Evolutionary conservation across 2,888 invertebrate genomes (phyloP).

Genomic region (Athetis lepigone): DNA sequence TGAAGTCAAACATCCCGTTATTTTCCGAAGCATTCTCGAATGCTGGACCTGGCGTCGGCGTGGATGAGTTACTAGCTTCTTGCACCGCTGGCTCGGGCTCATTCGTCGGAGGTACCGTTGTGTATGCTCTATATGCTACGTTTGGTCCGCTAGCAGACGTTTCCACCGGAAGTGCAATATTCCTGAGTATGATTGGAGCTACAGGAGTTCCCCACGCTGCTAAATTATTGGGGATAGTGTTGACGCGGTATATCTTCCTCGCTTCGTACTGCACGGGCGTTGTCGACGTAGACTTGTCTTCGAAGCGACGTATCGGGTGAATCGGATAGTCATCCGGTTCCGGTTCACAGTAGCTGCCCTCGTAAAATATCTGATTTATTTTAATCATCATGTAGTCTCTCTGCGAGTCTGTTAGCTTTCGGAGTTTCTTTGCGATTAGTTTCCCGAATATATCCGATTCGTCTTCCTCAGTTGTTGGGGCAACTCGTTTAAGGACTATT

Average conservation of each 20-base stretch:
- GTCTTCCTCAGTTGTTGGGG: constrained; percentile 11
- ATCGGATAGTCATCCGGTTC: neutral
- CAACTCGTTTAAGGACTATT: constrained; percentile 32
- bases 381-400: constrained; percentile 39
- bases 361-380: constrained; percentile 39
- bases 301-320: neutral
- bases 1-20: neutral
- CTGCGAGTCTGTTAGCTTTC: constrained; percentile 20
- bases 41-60: neutral
- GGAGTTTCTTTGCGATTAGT: constrained; percentile 41
- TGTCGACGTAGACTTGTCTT: constrained; percentile 16
- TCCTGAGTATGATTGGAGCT: too few species aligned
- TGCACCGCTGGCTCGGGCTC: constrained; percentile 11
- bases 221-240: neutral
- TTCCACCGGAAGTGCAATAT: neutral
- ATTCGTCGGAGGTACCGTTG: neutral
- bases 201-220: too few species aligned
- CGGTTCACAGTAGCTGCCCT: too few species aligned
- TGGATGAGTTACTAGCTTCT: neutral
- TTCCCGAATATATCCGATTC: constrained; percentile 47
- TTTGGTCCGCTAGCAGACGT: neutral
- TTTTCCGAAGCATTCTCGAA: neutral
- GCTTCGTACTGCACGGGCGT: neutral
- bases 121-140: neutral
- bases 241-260: constrained; percentile 26